Conservation (phyloP, 2,888 invertebrate genomes). For the Glyphotaelius pellucidus region DNA sequence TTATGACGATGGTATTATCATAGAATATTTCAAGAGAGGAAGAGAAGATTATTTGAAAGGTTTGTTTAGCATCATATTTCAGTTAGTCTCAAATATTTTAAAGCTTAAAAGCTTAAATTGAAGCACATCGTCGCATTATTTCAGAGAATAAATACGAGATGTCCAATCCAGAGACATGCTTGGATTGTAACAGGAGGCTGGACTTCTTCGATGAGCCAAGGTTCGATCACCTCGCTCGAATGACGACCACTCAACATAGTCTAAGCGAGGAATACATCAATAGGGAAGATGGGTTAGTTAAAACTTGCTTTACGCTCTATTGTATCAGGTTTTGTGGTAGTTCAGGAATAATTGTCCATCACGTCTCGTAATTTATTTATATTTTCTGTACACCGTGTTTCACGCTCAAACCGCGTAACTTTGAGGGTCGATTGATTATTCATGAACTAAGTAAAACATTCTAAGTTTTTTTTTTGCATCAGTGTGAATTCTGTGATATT, state of each 20-base stretch:
- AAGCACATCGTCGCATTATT: neutral
- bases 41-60: slow-evolving; percentile 84
- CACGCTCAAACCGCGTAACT: no score
- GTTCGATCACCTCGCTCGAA: slow-evolving; percentile 82
- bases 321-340: neutral
- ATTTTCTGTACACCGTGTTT: no score
- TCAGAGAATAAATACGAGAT: slow-evolving; percentile 72
- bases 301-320: neutral
- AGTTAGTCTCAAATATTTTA: neutral
- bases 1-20: slow-evolving; percentile 74
- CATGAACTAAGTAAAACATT: no score
- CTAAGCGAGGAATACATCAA: slow-evolving; percentile 79
- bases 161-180: slow-evolving; percentile 70
- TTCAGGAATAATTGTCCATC: no score
- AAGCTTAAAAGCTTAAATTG: neutral
- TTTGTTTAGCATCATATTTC: slow-evolving; percentile 69
- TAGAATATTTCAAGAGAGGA: slow-evolving; percentile 82
- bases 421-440: no score
- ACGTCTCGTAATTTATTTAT: no score
- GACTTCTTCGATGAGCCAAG: slow-evolving; percentile 79
- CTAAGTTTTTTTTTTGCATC: no score
- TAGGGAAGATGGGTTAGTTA: slow-evolving; percentile 76
- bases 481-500: no score
- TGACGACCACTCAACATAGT: slow-evolving; percentile 76
- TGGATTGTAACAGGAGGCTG: slow-evolving; percentile 71